Percentiles rank a stretch among this genome's conserved stretches.
Evolutionary conservation across 2,797 vertebrate species (phyloP).

Genomic region (Myiotriccus ornatus): DNA sequence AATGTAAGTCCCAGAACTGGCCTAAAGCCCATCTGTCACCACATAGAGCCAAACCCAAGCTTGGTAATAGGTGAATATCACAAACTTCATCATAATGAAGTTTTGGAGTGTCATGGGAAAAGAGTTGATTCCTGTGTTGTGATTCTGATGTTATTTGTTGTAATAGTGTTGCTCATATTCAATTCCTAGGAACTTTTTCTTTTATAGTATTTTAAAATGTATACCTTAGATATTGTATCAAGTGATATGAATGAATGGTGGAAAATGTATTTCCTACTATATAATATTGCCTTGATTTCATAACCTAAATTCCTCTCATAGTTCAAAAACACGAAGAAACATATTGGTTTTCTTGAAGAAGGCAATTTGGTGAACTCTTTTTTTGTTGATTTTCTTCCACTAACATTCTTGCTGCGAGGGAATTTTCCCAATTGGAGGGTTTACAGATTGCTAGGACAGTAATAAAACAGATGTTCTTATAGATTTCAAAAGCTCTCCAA

Average conservation of each 20-base stretch:
- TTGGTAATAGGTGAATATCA: constrained; percentile 26
- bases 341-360: constrained; percentile 2
- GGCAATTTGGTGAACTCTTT: not conserved
- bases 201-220: not conserved
- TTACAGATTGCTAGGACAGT: constrained; percentile 41
- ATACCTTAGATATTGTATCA: constrained; percentile 24
- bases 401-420: not conserved
- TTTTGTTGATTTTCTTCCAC: not conserved
- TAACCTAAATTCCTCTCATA: constrained; percentile 23
- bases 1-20: not conserved
- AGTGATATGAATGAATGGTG: constrained; percentile 8
- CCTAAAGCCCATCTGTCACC: constrained; percentile 16
- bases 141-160: constrained; percentile 43
- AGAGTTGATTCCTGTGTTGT: constrained; percentile 8
- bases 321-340: not conserved
- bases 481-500: not conserved
- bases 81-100: not conserved
- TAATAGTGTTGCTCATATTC: constrained; percentile 34
- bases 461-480: constrained; percentile 68
- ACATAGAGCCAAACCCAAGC: not conserved
- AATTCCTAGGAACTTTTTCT: constrained; percentile 30
- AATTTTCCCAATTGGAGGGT: constrained; percentile 9
- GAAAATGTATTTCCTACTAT: constrained; percentile 7
- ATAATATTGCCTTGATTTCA: constrained; percentile 28
- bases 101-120: constrained; percentile 1